Evolutionary conservation across 2,797 vertebrate species (phyloP).

Genomic region (Cynodonichthys magdalenae): DNA sequence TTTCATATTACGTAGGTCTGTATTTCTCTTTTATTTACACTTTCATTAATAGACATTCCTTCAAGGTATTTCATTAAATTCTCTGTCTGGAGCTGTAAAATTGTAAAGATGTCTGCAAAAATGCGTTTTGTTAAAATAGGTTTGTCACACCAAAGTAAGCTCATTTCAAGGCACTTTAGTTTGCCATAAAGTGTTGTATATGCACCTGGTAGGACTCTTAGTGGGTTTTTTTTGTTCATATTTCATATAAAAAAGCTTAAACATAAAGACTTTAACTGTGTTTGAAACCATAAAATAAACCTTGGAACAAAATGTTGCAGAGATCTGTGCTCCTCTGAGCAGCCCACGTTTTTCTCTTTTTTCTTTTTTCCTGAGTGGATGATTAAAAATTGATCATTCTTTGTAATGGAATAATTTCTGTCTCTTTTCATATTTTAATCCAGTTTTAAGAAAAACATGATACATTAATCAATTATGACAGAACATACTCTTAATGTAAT

Average conservation of each 20-base stretch:
- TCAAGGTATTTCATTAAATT: slow-evolving; percentile 58
- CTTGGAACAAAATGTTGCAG: slow-evolving; percentile 81
- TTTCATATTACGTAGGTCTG: slow-evolving; percentile 53
- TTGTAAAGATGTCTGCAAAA: slow-evolving; percentile 51
- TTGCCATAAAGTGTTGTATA: slow-evolving; percentile 32
- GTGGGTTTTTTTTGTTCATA: slow-evolving; percentile 68
- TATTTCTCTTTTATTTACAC: slow-evolving; percentile 65
- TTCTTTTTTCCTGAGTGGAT: slow-evolving; percentile 74
- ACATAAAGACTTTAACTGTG: slow-evolving; percentile 76
- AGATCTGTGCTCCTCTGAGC: slow-evolving; percentile 80
- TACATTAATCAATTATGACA: slow-evolving; percentile 98
- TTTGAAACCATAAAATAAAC: slow-evolving; percentile 70
- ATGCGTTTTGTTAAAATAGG: neutral
- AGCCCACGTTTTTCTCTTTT: slow-evolving; percentile 67
- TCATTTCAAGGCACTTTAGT: slow-evolving; percentile 39
- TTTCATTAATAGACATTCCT: slow-evolving; percentile 52
- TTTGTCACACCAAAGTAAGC: slow-evolving; percentile 28
- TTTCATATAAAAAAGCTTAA: slow-evolving; percentile 69
- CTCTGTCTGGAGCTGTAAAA: slow-evolving; percentile 64
- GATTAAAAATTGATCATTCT: slow-evolving; percentile 92
- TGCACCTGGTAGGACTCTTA: slow-evolving; percentile 56
- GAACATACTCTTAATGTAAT: slow-evolving; percentile 97
- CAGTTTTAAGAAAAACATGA: slow-evolving; percentile 94
- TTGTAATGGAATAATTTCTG: slow-evolving; percentile 92
- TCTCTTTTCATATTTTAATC: slow-evolving; percentile 93